These are phyloP conservation scores for Polypterus senegalus DNA, from an alignment of 2,113 vertebrate species.

Conservation along the genomic window DNA sequence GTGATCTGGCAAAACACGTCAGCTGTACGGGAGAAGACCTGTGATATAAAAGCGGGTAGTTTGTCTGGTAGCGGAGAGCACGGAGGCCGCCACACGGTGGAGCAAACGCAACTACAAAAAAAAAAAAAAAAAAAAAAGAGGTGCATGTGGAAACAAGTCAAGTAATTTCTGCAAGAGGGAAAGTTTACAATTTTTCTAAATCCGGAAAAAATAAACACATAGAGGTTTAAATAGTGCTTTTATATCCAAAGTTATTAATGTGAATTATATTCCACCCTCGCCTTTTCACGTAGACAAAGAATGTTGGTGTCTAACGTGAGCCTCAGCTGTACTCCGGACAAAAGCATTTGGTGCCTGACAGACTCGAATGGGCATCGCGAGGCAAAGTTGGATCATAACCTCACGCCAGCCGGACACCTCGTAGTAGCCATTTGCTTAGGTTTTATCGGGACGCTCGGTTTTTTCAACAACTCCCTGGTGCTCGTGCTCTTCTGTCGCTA, in stretches of 20 bases:
- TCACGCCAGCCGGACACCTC: conserved; percentile 50
- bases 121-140: conserved; percentile 34
- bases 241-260: conserved; percentile 8
- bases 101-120: conserved; percentile 27
- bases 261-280: conserved; percentile 4
- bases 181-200: background rate
- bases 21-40: conserved; percentile 1
- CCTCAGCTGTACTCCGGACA: conserved; percentile 38
- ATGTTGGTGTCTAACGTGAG: conserved; percentile 49
- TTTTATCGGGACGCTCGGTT: conserved; percentile 47
- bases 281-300: conserved; percentile 1
- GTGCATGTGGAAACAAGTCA: background rate
- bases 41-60: conserved; percentile 28
- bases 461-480: conserved; percentile 57
- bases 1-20: background rate
- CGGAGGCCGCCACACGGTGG: conserved; percentile 35
- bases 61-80: conserved; percentile 4
- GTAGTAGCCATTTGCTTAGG: conserved; percentile 52
- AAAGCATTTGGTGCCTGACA: conserved; percentile 35
- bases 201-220: background rate
- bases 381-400: conserved; percentile 27
- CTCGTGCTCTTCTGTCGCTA: conserved; percentile 60
- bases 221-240: conserved; percentile 3
- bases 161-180: background rate
- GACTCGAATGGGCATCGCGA: conserved; percentile 29